Evolutionary conservation across 2,797 vertebrate genomes (phyloP).

Genomic region (Parauchenoglanis ngamensis): DNA sequence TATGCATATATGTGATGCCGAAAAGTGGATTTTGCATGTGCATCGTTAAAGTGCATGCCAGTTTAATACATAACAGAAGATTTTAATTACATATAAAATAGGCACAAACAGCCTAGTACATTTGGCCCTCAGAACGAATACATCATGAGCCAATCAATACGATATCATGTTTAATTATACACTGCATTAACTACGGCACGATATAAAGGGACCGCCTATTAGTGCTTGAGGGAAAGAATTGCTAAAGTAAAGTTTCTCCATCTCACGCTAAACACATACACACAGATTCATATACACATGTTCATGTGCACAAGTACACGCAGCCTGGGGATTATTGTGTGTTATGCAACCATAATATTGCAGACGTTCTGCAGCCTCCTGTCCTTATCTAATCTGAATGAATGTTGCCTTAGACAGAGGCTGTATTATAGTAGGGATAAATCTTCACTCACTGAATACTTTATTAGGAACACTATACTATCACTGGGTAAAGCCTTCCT

Average conservation of each 20-base stretch:
- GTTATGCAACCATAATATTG: conserved; percentile 50
- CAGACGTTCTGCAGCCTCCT: conserved; percentile 46
- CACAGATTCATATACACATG: conserved; percentile 44
- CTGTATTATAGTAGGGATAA: conserved; percentile 13
- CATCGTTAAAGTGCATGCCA: neutral
- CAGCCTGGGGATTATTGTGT: conserved; percentile 48
- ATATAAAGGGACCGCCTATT: neutral
- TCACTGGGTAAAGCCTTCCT: neutral
- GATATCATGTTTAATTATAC: conserved; percentile 23
- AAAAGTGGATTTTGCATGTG: neutral
- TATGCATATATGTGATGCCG: neutral
- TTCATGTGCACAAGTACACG: conserved; percentile 18
- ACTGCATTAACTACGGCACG: conserved; percentile 14
- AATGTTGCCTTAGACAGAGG: conserved; percentile 41
- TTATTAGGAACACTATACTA: neutral
- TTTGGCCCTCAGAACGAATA: neutral
- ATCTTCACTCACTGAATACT: neutral
- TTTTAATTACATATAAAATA: conserved; percentile 6
- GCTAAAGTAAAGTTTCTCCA: conserved; percentile 36
- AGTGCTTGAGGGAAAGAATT: neutral
- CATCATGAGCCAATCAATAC: conserved; percentile 20
- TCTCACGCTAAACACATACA: conserved; percentile 43
- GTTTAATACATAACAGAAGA: neutral
- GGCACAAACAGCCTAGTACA: neutral
- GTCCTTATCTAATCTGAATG: conserved; percentile 50